phyloP scores from a whole-genome alignment of 2,888 invertebrate species.

The Unio pictorum region DNA sequence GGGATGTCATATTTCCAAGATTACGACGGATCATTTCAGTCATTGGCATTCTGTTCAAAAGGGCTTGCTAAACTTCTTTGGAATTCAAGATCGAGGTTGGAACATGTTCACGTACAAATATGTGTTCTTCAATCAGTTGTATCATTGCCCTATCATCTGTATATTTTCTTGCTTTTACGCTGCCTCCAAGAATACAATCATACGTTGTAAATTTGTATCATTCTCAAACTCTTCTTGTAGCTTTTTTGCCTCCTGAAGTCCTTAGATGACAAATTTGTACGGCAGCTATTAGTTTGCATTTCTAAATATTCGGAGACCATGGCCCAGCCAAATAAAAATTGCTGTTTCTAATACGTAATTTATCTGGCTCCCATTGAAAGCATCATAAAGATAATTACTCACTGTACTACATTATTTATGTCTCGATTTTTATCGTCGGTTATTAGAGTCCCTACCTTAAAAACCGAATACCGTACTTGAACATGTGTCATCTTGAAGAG shows the following conservation, averaged over 20 bases:
- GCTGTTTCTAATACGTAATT: too few relatives aligned
- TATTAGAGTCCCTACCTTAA: too few relatives aligned
- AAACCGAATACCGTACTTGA: too few relatives aligned
- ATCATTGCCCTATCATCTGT: conserved; percentile 45
- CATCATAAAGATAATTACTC: too few relatives aligned
- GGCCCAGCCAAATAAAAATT: too few relatives aligned
- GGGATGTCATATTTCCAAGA: conserved; percentile 53
- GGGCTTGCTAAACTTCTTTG: conserved; percentile 75
- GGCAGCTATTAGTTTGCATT: too few relatives aligned
- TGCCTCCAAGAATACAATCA: conserved; percentile 55
- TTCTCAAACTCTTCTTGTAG: conserved; percentile 21
- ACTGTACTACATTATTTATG: too few relatives aligned
- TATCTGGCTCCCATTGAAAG: too few relatives aligned
- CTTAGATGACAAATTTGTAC: conserved; percentile 40
- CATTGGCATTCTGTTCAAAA: conserved; percentile 70
- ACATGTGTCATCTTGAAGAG: too few relatives aligned
- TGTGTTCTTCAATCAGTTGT: conserved; percentile 66
- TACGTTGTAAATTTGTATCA: conserved; percentile 19
- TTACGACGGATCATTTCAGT: conserved; percentile 70
- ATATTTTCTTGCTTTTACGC: conserved; percentile 56
- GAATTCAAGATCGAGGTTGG: conserved; percentile 79
- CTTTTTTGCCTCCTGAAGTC: conserved; percentile 47
- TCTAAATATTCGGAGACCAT: too few relatives aligned
- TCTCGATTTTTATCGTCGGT: too few relatives aligned
- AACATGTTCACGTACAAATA: conserved; percentile 80